These are phyloP conservation scores for Drosophila lacertosa DNA, from an alignment of 1,140 invertebrate genomes.

Conservation along the genomic window DNA sequence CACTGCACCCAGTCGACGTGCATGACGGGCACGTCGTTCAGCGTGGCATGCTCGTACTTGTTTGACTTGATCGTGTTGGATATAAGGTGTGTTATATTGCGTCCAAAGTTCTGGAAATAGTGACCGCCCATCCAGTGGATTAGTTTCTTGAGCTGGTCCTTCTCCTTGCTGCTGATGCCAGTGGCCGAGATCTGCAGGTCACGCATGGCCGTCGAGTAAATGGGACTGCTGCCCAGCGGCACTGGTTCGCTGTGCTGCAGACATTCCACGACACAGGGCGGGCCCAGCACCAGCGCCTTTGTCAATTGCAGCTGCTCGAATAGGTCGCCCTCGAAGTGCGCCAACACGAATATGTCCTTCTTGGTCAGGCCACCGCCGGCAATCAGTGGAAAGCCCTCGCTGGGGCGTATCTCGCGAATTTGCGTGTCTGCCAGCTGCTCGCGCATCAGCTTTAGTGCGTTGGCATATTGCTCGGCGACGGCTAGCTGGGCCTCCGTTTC, in stretches of 20 bases:
- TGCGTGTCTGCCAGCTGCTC: slow-evolving; percentile 67
- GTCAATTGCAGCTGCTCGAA: slow-evolving; percentile 88
- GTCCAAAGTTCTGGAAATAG: slow-evolving; percentile 89
- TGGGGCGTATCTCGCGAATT: slow-evolving; percentile 69
- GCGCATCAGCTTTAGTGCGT: slow-evolving; percentile 49
- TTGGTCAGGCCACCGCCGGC: slow-evolving; percentile 85
- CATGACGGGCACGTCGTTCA: slow-evolving; percentile 90
- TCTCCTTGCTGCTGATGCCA: slow-evolving; percentile 87
- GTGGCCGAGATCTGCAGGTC: slow-evolving; percentile 90
- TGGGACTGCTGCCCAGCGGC: slow-evolving; percentile 89
- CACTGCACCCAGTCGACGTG: slow-evolving; percentile 90
- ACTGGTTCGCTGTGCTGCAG: slow-evolving; percentile 89
- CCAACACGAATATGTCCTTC: slow-evolving; percentile 90
- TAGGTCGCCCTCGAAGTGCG: slow-evolving; percentile 88
- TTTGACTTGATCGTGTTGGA: slow-evolving; percentile 89
- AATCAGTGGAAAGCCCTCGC: slow-evolving; percentile 72
- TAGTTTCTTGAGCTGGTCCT: slow-evolving; percentile 88
- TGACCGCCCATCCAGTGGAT: slow-evolving; percentile 93
- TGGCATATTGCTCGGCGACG: slow-evolving; percentile 43
- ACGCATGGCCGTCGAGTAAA: slow-evolving; percentile 93
- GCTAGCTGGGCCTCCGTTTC: slow-evolving; percentile 32
- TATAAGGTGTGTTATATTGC: slow-evolving; percentile 92
- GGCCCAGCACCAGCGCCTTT: slow-evolving; percentile 90
- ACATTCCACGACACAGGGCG: slow-evolving; percentile 91
- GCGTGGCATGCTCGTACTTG: slow-evolving; percentile 91